These are phyloP conservation scores for Lamprotornis superbus DNA, from an alignment of 2,113 vertebrate genomes.

Conservation along the genomic window DNA sequence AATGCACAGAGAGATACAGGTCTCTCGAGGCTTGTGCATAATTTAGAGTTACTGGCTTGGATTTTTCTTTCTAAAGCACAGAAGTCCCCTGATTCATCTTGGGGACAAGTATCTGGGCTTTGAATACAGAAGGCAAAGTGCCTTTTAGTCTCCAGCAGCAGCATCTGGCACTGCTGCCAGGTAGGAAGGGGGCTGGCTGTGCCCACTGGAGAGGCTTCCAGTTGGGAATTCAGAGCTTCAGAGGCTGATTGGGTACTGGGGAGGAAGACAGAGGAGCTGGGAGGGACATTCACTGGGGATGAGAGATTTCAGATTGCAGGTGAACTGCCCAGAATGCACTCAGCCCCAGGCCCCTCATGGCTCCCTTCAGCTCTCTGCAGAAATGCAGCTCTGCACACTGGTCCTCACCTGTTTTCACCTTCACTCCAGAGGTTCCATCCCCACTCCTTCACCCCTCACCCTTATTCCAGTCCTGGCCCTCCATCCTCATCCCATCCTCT, in stretches of 20 bases:
- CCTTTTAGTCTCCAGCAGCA: not conserved
- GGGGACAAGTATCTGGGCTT: not conserved
- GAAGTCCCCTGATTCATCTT: not conserved
- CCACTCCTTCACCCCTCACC: not conserved
- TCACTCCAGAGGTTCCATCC: not conserved
- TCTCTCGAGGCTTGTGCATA: not conserved
- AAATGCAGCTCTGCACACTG: not conserved
- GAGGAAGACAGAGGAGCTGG: not conserved
- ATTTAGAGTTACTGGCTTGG: not conserved
- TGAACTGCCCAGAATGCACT: not conserved
- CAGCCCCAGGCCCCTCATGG: not conserved
- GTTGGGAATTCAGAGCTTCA: not conserved
- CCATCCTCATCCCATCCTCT: fast-evolving
- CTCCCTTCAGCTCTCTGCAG: not conserved
- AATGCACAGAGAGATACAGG: not conserved
- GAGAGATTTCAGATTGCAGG: not conserved
- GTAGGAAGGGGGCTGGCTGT: not conserved
- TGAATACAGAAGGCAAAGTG: not conserved
- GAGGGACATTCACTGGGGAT: not conserved
- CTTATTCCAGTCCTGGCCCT: not conserved
- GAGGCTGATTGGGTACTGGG: not conserved
- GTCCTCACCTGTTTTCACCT: not conserved
- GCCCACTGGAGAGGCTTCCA: not conserved
- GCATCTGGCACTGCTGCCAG: not conserved
- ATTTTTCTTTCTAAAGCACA: not conserved